Percentiles rank a stretch among this genome's conserved stretches.
Evolutionary conservation across 2,888 invertebrate species (phyloP).

Genomic region (Rhingia rostrata): DNA sequence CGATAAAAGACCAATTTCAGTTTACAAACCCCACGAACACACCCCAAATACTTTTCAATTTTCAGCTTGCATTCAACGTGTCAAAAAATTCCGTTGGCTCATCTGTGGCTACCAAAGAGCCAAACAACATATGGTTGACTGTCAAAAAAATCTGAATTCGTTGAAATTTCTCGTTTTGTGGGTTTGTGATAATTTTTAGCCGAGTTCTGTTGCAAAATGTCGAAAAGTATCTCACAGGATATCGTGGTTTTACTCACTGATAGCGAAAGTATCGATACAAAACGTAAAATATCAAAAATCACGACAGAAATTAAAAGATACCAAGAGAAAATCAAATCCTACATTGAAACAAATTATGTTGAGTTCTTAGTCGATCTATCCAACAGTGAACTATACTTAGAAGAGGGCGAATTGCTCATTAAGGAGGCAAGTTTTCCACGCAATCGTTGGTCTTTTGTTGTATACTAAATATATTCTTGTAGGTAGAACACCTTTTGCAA

Average conservation of each 20-base stretch:
- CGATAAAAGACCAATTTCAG: not conserved
- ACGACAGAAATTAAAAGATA: constrained; percentile 79
- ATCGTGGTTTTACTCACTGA: constrained; percentile 75
- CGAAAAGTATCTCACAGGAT: constrained; percentile 75
- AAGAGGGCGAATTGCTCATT: constrained; percentile 79
- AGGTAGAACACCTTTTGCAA: constrained; percentile 77
- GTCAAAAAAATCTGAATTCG: constrained; percentile 49
- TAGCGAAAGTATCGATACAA: constrained; percentile 76
- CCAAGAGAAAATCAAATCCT: constrained; percentile 80
- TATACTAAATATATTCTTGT: not conserved
- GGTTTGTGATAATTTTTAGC: not conserved
- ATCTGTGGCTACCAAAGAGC: not conserved
- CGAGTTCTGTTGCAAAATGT: constrained; percentile 32
- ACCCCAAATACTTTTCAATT: not conserved
- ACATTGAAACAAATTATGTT: constrained; percentile 81
- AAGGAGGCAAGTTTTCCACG: constrained; percentile 76
- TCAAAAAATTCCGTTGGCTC: not conserved
- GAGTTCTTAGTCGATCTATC: constrained; percentile 81
- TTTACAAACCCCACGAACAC: not conserved
- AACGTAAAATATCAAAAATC: constrained; percentile 79
- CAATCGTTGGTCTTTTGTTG: not conserved
- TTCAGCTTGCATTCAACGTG: constrained; percentile 3
- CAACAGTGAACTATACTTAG: constrained; percentile 79
- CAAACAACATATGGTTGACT: constrained; percentile 4
- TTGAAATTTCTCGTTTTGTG: not conserved